phyloP scores from a whole-genome alignment of 23 tunicate genomes.

The Botrylloides violaceus region DNA sequence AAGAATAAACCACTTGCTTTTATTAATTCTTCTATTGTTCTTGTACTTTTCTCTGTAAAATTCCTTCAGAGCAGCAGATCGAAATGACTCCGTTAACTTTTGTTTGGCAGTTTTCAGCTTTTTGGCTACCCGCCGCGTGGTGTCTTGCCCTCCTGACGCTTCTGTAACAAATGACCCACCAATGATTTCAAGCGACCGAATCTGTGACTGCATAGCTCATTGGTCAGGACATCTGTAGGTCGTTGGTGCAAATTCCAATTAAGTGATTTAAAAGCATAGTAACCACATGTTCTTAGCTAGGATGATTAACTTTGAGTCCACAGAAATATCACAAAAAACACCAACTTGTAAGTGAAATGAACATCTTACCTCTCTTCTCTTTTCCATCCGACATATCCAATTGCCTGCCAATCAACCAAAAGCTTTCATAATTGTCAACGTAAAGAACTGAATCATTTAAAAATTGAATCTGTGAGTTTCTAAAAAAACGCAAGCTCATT shows the following conservation, averaged over 20 bases:
- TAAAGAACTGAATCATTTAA: neutral
- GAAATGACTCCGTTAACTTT: slow-evolving; percentile 48
- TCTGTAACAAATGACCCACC: slow-evolving; percentile 12
- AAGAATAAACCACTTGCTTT: slow-evolving; percentile 20
- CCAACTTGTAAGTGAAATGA: too few species aligned
- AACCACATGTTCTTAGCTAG: too few species aligned
- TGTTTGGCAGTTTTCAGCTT: slow-evolving; percentile 44
- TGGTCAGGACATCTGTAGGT: too few species aligned
- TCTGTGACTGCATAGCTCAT: too few species aligned
- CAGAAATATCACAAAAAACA: too few species aligned
- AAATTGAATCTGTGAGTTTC: neutral
- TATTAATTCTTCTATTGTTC: slow-evolving; percentile 25
- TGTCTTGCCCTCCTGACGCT: slow-evolving; percentile 23
- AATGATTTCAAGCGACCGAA: neutral
- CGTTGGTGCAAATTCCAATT: too few species aligned
- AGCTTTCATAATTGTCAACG: too few species aligned
- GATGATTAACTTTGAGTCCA: too few species aligned
- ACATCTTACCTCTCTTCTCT: neutral
- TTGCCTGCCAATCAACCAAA: neutral
- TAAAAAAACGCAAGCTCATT: neutral
- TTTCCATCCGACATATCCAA: neutral
- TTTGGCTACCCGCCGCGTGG: slow-evolving; percentile 34
- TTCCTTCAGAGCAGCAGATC: slow-evolving; percentile 32
- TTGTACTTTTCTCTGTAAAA: slow-evolving; percentile 57
- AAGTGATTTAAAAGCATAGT: too few species aligned